Evolutionary conservation across 2,888 invertebrate species (phyloP), one percentile per base, ranked within the genome.

Genomic region (Trichopoda pennipes): DNA sequence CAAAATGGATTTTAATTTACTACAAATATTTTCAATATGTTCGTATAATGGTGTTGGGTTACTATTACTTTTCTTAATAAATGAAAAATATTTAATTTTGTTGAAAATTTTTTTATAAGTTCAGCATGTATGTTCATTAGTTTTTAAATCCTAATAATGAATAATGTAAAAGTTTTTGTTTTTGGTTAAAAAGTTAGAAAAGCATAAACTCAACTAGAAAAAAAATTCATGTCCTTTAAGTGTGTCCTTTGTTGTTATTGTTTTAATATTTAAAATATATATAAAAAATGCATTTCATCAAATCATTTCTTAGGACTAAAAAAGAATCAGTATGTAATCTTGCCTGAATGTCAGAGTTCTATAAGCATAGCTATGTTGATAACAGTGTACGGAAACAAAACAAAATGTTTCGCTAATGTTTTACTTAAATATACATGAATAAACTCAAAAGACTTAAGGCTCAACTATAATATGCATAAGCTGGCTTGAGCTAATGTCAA

Each of bases 101-200:
- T 17, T 38, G 38, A 55, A 12, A 69, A 47, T 44, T 47, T n/a
- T n/a, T 23, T 53, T 66, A 79, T 73, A 19, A 76, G 73, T 80
- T 83, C 38, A 70, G 83, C 80, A 83, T 80, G 80, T 78, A 69
- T 80, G 78, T 80, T 80, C 51, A 47, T 64, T 77, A 80, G 76
- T 44, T 76, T 44, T 76, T 19, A 42, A 14, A 63, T 9, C 23
- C 61, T 74, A 56, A 61, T 53, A 38, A 38, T 12, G 38, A 12
- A 38, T 12, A 38, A 12, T 53, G 32, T 53, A 74, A 51, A 56
- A 70, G 58, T 44, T 44, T 38, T n/a, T 16, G 14, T 44, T 44
- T 21, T 63, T 47, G 16, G 35, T 63, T 23, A 35, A 53, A 17
- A 51, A n/a, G 6, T 69, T 19, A 44, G 10, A 56, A 69, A 28